Conservation (phyloP, 2,888 invertebrate species). For the Harpagoxenus sublaevis region DNA sequence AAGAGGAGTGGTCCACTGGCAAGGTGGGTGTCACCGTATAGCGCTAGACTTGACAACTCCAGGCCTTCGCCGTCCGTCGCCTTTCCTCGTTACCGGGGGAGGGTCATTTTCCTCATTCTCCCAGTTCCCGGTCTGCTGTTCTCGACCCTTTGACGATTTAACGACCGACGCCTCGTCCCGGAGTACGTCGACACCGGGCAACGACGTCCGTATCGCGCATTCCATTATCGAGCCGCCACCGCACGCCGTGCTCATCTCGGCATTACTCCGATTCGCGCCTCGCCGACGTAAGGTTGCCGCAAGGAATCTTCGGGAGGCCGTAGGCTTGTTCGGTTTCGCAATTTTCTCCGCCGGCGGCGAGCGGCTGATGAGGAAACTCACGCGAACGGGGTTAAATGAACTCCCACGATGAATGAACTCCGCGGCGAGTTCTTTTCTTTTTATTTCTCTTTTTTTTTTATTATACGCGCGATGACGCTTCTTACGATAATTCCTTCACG, state of each 20-base stretch:
- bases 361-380: slow-evolving; percentile 8
- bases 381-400: slow-evolving; percentile 32
- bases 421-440: background rate
- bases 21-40: slow-evolving; percentile 90
- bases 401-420: slow-evolving; percentile 32
- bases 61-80: slow-evolving; percentile 39
- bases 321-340: background rate
- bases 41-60: slow-evolving; percentile 56
- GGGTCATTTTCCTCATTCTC: slow-evolving; percentile 42
- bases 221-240: slow-evolving; percentile 51
- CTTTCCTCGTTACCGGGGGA: slow-evolving; percentile 64
- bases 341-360: background rate
- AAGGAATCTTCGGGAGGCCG: background rate
- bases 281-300: slow-evolving; percentile 18
- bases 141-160: background rate
- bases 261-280: slow-evolving; percentile 28
- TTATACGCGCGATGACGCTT: slow-evolving; percentile 27
- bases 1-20: slow-evolving; percentile 97
- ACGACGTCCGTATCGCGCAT: slow-evolving; percentile 39
- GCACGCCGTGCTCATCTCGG: slow-evolving; percentile 41
- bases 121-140: background rate
- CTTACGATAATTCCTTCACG: slow-evolving; percentile 65
- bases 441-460: background rate
- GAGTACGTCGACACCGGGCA: slow-evolving; percentile 6
- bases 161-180: background rate